These are phyloP conservation scores for Diuraphis noxia DNA, from an alignment of 1,140 invertebrate genomes.

Conservation along the genomic window DNA sequence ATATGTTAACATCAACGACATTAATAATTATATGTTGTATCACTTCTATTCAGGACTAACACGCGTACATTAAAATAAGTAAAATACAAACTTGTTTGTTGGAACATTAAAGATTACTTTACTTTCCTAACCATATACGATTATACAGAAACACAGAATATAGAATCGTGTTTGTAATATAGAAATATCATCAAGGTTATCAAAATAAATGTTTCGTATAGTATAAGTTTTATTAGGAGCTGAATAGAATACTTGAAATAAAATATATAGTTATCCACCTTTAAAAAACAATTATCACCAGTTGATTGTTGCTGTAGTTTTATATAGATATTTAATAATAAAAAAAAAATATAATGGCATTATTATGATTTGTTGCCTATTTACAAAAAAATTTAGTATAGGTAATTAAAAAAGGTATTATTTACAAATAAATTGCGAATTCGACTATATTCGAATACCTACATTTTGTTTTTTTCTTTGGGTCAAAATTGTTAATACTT, in stretches of 20 bases:
- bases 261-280: not conserved
- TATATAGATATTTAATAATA: too few relatives aligned
- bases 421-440: too few relatives aligned
- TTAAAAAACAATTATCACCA: not conserved
- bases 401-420: not conserved
- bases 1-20: not conserved
- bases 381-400: not conserved
- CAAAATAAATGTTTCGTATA: not conserved
- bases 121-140: not conserved
- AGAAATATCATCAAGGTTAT: not conserved
- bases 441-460: too few relatives aligned
- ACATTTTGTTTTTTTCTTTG: too few relatives aligned
- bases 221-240: not conserved
- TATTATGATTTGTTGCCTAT: not conserved
- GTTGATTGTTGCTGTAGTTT: too few relatives aligned
- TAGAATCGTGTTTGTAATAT: not conserved
- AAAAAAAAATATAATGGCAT: not conserved
- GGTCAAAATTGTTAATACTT: too few relatives aligned
- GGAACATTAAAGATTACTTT: not conserved
- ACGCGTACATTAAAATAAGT: not conserved
- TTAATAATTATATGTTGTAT: too few relatives aligned
- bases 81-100: constrained; percentile 5
- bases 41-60: not conserved
- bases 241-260: not conserved
- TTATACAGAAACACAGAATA: not conserved